Conservation (phyloP, 1,140 invertebrate genomes). For the Zaprionus ornatus region DNA sequence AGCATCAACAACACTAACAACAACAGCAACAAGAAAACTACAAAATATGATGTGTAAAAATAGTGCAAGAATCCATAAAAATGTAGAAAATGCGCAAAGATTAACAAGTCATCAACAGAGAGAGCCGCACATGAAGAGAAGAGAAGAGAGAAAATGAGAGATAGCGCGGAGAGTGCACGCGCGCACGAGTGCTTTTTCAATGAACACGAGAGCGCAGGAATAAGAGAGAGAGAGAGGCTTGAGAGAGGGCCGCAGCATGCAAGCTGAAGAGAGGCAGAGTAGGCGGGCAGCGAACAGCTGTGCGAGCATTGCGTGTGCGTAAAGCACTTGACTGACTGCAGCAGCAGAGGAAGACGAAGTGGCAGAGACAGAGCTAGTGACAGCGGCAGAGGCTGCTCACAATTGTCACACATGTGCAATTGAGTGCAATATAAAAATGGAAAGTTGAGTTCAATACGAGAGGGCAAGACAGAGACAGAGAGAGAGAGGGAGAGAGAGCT, state of each 20-base stretch:
- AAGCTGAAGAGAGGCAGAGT: neutral
- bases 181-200: neutral
- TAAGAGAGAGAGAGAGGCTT: slow-evolving; percentile 6
- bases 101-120: slow-evolving; percentile 59
- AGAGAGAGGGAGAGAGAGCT: neutral
- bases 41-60: slow-evolving; percentile 65
- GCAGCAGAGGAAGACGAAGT: neutral
- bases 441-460: slow-evolving; percentile 23
- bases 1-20: slow-evolving; percentile 10
- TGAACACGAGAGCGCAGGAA: neutral
- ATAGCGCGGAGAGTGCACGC: neutral
- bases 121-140: slow-evolving; percentile 5
- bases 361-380: neutral
- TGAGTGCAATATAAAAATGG: slow-evolving; percentile 39
- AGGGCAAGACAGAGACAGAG: neutral
- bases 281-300: slow-evolving; percentile 16
- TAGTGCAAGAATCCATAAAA: slow-evolving; percentile 77
- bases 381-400: slow-evolving; percentile 14
- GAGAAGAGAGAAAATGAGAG: neutral
- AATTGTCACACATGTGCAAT: slow-evolving; percentile 18
- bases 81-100: slow-evolving; percentile 60
- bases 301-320: slow-evolving; percentile 46
- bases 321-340: slow-evolving; percentile 30
- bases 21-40: slow-evolving; percentile 6
- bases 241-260: neutral